Base-by-base conservation (phyloP, 2,797 vertebrate genomes). In the Acomys russatus region DNA sequence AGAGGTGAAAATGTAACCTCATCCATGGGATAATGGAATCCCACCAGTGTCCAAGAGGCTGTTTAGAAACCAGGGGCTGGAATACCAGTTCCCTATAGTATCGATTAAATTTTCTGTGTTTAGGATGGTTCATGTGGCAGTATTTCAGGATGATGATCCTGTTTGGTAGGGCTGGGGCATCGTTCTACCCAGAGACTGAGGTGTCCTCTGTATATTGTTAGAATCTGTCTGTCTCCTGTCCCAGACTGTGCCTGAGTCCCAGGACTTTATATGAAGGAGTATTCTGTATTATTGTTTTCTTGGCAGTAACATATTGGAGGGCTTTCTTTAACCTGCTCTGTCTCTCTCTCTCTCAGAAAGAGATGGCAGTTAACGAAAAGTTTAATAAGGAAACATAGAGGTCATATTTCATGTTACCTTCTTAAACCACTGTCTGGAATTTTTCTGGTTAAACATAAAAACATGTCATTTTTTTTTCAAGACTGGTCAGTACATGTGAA, bases 361-460 rank as follows among this genome's bases (percentile, higher is more conserved):
- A 66, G 59, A 85, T 66, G 44, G 79, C 4, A 88, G 25, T 66
- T 33, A 71, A 25, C n/a, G 18, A 92, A 20, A 78, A 2, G 68
- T 66, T 88, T 74, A 80, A 78, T 33, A 30, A 85, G 35, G 80
- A 2, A 61, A 35, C 8, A 35, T 30, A 61, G 8, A 91, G 2
- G 1, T 85, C 66, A 15, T 71, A 73, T 80, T 87, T 80, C 54
- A 87, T 84, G 44, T 79, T 6, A 66, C 20, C 12, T 93, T 77
- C 94, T 30, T 54, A 91, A 33, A 66, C 9, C 35, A 56, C 33
- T 56, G 6, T 44, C 90, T 70, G 38, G 28, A 86, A 14, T 30
- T 87, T 94, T 93, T 80, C 64, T 54, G 9, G 15, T 54, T 88
- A 93, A 90, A 92, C 28, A 3, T 80, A 9, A 56, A 22, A 10